These are phyloP conservation scores for Sisor rabdophorus DNA, from an alignment of 2,113 vertebrate species.

Conservation along the genomic window DNA sequence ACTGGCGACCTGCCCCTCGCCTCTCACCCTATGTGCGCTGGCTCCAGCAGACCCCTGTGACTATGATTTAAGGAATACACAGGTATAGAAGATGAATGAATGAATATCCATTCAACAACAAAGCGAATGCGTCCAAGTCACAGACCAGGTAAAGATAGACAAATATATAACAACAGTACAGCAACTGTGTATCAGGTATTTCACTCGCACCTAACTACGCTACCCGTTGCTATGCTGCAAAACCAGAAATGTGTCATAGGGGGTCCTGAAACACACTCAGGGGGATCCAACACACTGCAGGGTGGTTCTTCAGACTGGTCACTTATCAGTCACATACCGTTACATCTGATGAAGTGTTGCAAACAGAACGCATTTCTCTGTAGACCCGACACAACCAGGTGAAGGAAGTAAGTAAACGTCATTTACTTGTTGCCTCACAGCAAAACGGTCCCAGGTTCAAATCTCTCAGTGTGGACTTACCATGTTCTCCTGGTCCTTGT, in stretches of 20 bases:
- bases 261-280: neutral
- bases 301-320: neutral
- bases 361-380: neutral
- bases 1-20: no score
- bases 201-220: neutral
- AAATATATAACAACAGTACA: neutral
- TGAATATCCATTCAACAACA: no score
- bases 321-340: neutral
- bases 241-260: slow-evolving; percentile 7
- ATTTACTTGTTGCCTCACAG: no score
- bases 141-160: neutral
- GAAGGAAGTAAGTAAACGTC: no score
- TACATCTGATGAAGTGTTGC: neutral
- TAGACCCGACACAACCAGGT: no score
- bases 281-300: neutral
- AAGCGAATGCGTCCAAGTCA: neutral
- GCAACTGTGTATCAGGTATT: neutral
- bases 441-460: no score
- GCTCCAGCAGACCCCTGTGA: no score
- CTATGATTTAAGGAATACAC: no score
- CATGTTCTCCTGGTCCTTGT: no score
- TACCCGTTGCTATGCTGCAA: neutral
- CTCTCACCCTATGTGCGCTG: no score
- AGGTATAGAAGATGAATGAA: no score
- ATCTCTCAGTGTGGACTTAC: no score